These are phyloP conservation scores for Coreius guichenoti DNA, from an alignment of 2,797 vertebrate genomes.

Conservation along the genomic window DNA sequence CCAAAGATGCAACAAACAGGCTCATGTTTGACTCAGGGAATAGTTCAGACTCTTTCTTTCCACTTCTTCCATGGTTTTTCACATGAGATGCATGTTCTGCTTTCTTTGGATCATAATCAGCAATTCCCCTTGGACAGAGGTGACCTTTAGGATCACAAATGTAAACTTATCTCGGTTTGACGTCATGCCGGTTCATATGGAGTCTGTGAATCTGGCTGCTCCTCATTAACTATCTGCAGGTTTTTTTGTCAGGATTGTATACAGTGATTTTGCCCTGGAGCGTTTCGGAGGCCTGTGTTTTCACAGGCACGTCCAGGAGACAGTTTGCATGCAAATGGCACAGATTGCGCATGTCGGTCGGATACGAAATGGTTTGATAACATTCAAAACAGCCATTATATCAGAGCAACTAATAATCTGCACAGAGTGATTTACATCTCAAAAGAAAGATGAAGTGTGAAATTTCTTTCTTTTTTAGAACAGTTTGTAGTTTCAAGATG, in stretches of 20 bases:
- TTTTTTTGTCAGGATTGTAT: not conserved
- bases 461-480: not conserved
- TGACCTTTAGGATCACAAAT: slow-evolving; percentile 29
- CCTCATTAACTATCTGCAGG: not conserved
- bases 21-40: no score
- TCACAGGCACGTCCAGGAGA: not conserved
- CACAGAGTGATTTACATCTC: not conserved
- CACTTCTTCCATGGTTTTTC: not conserved
- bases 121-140: not conserved
- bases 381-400: slow-evolving; percentile 40
- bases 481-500: not conserved
- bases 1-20: no score
- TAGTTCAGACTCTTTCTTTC: no score
- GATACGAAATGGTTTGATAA: slow-evolving; percentile 8
- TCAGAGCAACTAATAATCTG: not conserved
- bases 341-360: not conserved
- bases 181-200: not conserved
- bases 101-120: slow-evolving; percentile 3
- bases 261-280: not conserved
- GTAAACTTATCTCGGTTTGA: slow-evolving; percentile 14
- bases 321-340: slow-evolving; percentile 54
- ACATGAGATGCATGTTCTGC: not conserved
- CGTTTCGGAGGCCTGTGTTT: slow-evolving; percentile 15
- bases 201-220: not conserved
- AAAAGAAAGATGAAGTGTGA: not conserved